Evolutionary conservation across 92 coral and sea anemone species (phyloP).

Genomic region (Epizoanthus stellaris): DNA sequence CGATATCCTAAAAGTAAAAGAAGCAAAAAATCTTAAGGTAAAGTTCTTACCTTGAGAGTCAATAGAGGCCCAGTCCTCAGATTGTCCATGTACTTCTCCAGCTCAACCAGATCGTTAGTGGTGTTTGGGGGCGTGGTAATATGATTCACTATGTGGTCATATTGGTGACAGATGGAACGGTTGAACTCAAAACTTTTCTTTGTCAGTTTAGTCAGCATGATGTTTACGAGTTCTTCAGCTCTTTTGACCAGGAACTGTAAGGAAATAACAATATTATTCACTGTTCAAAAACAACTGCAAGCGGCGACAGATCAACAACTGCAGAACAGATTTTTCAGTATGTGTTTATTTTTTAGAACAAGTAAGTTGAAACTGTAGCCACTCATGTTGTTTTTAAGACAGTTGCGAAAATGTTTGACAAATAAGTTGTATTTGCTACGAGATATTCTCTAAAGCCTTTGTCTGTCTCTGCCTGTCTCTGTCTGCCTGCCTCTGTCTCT

Average conservation of each 20-base stretch:
- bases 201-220: constrained; percentile 74
- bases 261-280: neutral
- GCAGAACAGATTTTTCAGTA: neutral
- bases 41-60: constrained; percentile 75
- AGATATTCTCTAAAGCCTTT: too few relatives aligned
- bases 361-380: too few relatives aligned
- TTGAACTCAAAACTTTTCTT: constrained; percentile 80
- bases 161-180: constrained; percentile 92
- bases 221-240: constrained; percentile 70
- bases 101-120: constrained; percentile 89
- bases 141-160: constrained; percentile 91
- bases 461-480: too few relatives aligned
- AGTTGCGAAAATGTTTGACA: too few relatives aligned
- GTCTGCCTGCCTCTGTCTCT: too few relatives aligned
- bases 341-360: neutral
- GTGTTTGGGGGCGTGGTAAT: constrained; percentile 82
- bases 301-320: neutral
- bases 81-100: constrained; percentile 87
- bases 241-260: constrained; percentile 78
- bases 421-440: too few relatives aligned
- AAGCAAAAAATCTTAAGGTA: neutral
- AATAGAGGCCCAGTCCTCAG: constrained; percentile 88
- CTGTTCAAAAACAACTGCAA: neutral
- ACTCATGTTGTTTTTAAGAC: too few relatives aligned
- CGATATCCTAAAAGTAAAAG: neutral